Evolutionary conservation across 2,797 vertebrate genomes (phyloP).

Genomic region (Nannoperca obscura): DNA sequence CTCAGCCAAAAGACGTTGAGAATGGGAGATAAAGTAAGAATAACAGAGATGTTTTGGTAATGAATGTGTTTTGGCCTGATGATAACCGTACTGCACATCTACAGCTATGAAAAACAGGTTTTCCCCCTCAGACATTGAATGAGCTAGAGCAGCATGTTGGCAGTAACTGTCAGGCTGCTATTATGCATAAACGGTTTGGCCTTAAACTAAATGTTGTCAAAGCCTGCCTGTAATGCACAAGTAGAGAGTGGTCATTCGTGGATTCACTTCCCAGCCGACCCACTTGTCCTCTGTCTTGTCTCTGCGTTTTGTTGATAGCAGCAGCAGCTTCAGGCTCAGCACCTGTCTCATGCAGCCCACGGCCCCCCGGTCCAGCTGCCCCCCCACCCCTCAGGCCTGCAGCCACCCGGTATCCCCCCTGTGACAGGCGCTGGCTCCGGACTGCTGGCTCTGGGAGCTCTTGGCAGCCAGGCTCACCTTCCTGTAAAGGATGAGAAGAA

Average conservation of each 20-base stretch:
- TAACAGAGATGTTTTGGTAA: neutral
- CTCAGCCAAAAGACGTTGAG: neutral
- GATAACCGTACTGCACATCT: constrained; percentile 11
- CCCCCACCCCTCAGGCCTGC: constrained; percentile 92
- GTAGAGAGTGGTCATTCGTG: constrained; percentile 53
- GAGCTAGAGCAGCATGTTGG: constrained; percentile 62
- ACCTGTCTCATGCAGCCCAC: constrained; percentile 95
- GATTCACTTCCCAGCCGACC: constrained; percentile 75
- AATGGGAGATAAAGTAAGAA: neutral
- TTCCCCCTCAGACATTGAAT: constrained; percentile 39
- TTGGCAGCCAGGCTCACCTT: constrained; percentile 94
- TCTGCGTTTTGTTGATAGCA: constrained; percentile 87
- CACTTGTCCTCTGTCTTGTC: constrained; percentile 71
- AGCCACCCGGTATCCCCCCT: constrained; percentile 91
- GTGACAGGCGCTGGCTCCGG: constrained; percentile 90
- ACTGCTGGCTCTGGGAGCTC: constrained; percentile 91
- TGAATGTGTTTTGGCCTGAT: constrained; percentile 11
- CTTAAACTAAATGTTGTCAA: constrained; percentile 50
- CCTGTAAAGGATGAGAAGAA: constrained; percentile 97
- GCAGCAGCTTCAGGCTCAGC: constrained; percentile 98
- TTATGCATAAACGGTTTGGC: constrained; percentile 72
- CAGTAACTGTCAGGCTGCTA: constrained; percentile 46
- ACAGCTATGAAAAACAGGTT: constrained; percentile 21
- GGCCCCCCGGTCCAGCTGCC: constrained; percentile 94
- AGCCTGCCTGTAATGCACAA: constrained; percentile 52